Evolutionary conservation across 2,888 invertebrate genomes (phyloP).

Genomic region (Synergus laeviventris): DNA sequence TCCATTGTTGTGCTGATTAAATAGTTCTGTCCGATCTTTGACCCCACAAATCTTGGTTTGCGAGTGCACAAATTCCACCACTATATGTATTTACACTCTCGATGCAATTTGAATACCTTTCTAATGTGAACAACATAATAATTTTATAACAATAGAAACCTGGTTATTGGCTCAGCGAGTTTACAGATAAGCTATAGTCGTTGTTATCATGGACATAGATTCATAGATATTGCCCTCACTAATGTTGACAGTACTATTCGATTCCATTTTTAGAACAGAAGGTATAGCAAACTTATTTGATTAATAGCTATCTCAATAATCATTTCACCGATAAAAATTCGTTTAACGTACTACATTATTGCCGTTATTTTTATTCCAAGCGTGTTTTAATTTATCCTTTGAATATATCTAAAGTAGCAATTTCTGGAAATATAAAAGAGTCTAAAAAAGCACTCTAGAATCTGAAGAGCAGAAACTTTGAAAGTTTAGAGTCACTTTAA

Average conservation of each 20-base stretch:
- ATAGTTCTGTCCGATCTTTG: background rate
- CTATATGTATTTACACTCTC: conserved; percentile 9
- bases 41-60: background rate
- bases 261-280: background rate
- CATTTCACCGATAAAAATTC: background rate
- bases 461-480: background rate
- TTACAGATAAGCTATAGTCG: background rate
- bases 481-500: conserved; percentile 1
- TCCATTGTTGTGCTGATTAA: background rate
- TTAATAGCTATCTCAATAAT: background rate
- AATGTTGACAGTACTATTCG: background rate
- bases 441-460: background rate
- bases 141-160: conserved; percentile 9
- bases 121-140: background rate
- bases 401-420: background rate
- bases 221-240: background rate
- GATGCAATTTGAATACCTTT: conserved; percentile 14
- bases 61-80: background rate
- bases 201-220: background rate
- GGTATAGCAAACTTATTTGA: background rate
- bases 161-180: background rate
- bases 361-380: background rate
- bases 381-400: background rate
- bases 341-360: background rate
- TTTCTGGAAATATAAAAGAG: background rate